phyloP scores from a whole-genome alignment of 1,140 invertebrate genomes.

The Bemisia tabaci region DNA sequence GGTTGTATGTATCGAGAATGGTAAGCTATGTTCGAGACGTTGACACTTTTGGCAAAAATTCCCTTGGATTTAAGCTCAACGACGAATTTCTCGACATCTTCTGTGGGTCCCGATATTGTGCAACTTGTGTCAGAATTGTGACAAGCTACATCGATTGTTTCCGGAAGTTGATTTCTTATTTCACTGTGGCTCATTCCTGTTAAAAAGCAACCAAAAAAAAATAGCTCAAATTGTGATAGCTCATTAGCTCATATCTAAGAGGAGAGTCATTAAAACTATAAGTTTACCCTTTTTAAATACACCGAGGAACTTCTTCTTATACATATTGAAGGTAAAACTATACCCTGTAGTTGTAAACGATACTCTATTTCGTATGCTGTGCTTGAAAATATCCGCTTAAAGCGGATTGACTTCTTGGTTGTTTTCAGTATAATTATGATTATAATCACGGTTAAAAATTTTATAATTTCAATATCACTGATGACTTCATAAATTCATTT shows the following conservation, averaged over 20 bases:
- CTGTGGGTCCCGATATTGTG: conserved; percentile 71
- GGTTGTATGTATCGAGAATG: conserved; percentile 43
- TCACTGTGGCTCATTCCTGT: conserved; percentile 11
- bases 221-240: not conserved
- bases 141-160: conserved; percentile 63
- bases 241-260: conserved; percentile 11
- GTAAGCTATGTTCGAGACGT: conserved; percentile 69
- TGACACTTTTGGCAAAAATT: conserved; percentile 70
- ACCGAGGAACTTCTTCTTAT: too few species aligned
- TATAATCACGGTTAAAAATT: too few species aligned
- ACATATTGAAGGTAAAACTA: too few species aligned
- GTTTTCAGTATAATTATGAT: too few species aligned
- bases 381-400: too few species aligned
- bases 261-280: too few species aligned
- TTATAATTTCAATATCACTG: too few species aligned
- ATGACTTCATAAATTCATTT: too few species aligned
- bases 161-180: conserved; percentile 30
- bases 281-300: too few species aligned
- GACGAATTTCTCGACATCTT: conserved; percentile 53
- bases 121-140: conserved; percentile 49
- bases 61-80: conserved; percentile 49
- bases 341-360: too few species aligned
- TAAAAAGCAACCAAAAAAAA: conserved; percentile 29
- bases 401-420: too few species aligned
- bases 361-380: too few species aligned